A percentile compares a stretch with the other conserved stretches of the same genome.
phyloP scores from a whole-genome alignment of 2,888 invertebrate species.

The Calameuta idolon region DNA sequence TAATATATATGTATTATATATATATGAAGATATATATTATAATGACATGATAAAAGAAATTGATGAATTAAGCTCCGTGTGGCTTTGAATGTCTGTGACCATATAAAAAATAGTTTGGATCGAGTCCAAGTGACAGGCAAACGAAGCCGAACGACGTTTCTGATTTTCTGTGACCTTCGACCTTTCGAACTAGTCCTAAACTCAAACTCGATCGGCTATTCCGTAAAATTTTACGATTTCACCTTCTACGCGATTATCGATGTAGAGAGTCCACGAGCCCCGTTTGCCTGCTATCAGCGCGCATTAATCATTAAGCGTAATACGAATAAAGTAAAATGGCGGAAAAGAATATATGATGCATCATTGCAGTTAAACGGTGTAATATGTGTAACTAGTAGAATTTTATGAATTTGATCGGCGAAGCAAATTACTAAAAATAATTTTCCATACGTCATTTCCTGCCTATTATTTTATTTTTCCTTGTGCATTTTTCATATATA shows the following conservation, averaged over 20 bases:
- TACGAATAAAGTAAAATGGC: not conserved
- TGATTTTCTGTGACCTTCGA: not conserved
- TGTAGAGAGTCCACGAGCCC: not conserved
- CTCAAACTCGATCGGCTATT: not conserved
- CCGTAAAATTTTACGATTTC: not conserved
- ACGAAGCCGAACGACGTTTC: slow-evolving; percentile 13
- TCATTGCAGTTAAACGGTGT: slow-evolving; percentile 3
- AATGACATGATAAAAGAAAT: slow-evolving; percentile 21
- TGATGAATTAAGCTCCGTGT: slow-evolving; percentile 29
- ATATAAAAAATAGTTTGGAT: slow-evolving; percentile 25
- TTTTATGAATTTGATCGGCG: not conserved
- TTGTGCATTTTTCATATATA: not conserved
- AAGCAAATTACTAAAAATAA: not conserved
- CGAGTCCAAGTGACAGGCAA: slow-evolving; percentile 16
- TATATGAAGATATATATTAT: not conserved
- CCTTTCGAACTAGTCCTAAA: not conserved
- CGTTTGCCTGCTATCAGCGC: slow-evolving; percentile 5
- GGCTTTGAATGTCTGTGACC: slow-evolving; percentile 37
- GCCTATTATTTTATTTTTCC: not conserved
- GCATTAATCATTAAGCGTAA: not conserved
- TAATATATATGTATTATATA: slow-evolving; percentile 29
- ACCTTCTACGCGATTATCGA: not conserved
- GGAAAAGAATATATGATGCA: not conserved
- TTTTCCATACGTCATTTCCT: not conserved
- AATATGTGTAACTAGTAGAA: slow-evolving; percentile 3